Evolutionary conservation across 2,797 vertebrate species (phyloP), one percentile per base, ranked within the genome.

Genomic region (Paratrypauchen microcephalus): DNA sequence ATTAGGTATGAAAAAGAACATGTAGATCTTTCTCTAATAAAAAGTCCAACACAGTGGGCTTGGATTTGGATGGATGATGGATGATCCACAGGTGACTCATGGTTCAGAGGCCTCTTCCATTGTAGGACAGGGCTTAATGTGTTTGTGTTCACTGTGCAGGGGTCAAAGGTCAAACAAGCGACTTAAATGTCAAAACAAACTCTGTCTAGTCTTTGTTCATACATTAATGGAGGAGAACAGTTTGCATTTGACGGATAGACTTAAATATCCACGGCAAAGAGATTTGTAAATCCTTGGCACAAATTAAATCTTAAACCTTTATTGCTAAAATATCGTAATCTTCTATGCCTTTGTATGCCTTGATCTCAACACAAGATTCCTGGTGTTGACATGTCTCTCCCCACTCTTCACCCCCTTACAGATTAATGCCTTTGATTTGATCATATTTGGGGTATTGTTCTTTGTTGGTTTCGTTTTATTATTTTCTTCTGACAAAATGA

Each of bases 151-250:
- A 16, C 23, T 45, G 65, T 11, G 30, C 60, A 4, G 39, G 60
- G 64, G 74, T 74, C 72, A 65, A 41, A 74, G 72, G 72, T 75
- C 74, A 73, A 66, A 57, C 61, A 69, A 74, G 75, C 71, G 50
- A 16, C 21, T 61, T 15, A 54, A 19, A 61, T 23, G 65, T 56
- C 58, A 39, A 28, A 73, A 62, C 66, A 62, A 54, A 32, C 23
- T 0, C 26, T 32, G 59, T 74, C 56, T 61, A 26, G 24, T 61
- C 55, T 21, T 57, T 23, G 32, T 30, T 45, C 69, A 4, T 19
- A 26, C 41, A 26, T 9, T 41, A 19, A 16, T 65, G 39, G 9
- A 5, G 23, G 55, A 26, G 23, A 56, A 16, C 24, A 26, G 24
- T 15, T 28, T 58, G 13, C 19, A 60, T n/a, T 32, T 19, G 19